phyloP scores from a whole-genome alignment of 2,113 vertebrate species.

The Pluvianellus socialis region DNA sequence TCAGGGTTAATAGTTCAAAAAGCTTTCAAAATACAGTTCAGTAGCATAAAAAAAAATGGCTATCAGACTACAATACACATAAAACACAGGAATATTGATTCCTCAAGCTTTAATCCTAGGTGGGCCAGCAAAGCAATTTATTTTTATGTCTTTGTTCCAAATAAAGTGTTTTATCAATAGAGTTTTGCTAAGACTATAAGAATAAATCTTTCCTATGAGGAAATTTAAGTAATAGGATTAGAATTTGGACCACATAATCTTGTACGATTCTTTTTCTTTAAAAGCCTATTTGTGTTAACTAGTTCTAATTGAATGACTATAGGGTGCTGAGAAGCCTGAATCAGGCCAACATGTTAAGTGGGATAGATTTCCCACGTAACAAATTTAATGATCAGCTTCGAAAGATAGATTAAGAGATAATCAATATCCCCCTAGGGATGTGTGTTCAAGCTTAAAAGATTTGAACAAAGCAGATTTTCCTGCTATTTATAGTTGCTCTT shows the following conservation, averaged over 20 bases:
- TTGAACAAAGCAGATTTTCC: not conserved
- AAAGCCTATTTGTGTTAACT: conserved; percentile 6
- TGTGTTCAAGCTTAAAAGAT: conserved; percentile 1
- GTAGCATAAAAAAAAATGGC: not conserved
- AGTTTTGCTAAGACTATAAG: not conserved
- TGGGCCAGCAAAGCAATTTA: not conserved
- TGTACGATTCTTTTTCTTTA: not conserved
- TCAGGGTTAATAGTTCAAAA: not conserved
- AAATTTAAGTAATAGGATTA: conserved; percentile 12
- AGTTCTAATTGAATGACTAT: conserved; percentile 1
- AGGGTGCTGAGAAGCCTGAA: not conserved
- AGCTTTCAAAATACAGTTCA: not conserved
- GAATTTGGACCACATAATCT: not conserved
- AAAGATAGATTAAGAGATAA: conserved; percentile 21
- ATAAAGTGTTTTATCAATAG: conserved; percentile 15
- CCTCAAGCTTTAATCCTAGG: not conserved
- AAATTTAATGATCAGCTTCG: conserved; percentile 28
- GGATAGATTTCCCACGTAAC: not conserved
- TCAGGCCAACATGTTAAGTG: not conserved
- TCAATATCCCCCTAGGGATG: conserved; percentile 1
- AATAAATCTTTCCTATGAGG: not conserved
- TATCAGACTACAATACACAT: not conserved
- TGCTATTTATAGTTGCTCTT: not conserved
- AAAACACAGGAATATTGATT: conserved; percentile 7
- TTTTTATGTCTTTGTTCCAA: not conserved